Evolutionary conservation across 1,140 invertebrate species (phyloP).

Genomic region (Bombus impatiens): DNA sequence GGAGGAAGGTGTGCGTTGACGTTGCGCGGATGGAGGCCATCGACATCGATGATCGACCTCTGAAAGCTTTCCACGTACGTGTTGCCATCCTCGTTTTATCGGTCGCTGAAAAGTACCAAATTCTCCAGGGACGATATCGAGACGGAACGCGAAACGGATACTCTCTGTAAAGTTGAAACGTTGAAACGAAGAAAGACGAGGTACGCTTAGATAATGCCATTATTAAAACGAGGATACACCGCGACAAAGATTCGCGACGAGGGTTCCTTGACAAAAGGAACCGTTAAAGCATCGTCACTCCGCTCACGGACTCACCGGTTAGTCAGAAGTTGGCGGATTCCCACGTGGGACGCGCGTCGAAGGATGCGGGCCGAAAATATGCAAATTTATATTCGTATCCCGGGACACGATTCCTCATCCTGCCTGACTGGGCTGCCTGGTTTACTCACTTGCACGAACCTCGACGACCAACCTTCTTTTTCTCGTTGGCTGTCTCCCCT

Average conservation of each 20-base stretch:
- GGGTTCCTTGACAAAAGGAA: constrained; percentile 54
- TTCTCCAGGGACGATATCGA: background rate
- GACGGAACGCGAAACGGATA: background rate
- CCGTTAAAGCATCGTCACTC: constrained; percentile 61
- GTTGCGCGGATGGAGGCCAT: background rate
- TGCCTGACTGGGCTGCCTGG: constrained; percentile 49
- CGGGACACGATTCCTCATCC: constrained; percentile 67
- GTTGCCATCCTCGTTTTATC: background rate
- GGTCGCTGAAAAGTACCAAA: background rate
- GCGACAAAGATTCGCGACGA: background rate
- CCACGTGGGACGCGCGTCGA: constrained; percentile 75
- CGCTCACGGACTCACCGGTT: constrained; percentile 54
- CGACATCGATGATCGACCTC: background rate
- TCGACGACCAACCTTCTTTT: background rate
- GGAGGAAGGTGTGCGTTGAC: background rate
- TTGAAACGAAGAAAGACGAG: background rate
- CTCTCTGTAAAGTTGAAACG: background rate
- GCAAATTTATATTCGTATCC: constrained; percentile 73
- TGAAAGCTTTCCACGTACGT: background rate
- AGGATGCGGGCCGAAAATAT: constrained; percentile 80
- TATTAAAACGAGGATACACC: constrained; percentile 3
- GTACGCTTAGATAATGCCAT: background rate
- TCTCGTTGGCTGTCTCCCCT: background rate
- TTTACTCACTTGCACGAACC: constrained; percentile 42
- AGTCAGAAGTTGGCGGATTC: constrained; percentile 65